Evolutionary conservation across 2,888 invertebrate species (phyloP), one percentile per base, ranked within the genome.

Genomic region (Taphrorychus bicolor): DNA sequence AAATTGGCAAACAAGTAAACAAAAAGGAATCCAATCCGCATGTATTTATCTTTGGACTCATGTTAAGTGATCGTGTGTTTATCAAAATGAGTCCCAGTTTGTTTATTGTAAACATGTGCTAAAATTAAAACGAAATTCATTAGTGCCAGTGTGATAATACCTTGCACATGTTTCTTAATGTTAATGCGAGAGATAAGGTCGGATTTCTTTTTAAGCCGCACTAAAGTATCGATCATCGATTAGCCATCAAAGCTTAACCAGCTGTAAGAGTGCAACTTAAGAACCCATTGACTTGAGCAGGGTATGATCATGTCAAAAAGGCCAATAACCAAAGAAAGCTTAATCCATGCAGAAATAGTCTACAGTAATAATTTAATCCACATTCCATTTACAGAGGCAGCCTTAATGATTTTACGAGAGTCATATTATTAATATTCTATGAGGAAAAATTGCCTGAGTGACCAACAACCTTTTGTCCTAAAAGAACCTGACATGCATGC

Each of bases 401-500:
- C 32, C 3, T 32, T 32, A 32, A 32, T 32, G 32, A 11, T 32
- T 32, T 9, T 32, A 32, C 11, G 32, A 32, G 32, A 9, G 32
- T 32, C 32, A 32, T 32, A 2, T 32, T 32, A 32, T 32, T 32
- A 32, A 32, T 32, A 32, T 32, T 32, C 32, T 32, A 11, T 32
- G 32, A 32, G 32, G 9, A 32, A 32, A 32, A 32, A 32, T 32
- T 32, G 32, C 32, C 32, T 32, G 9, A 32, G 32, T 32, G 32
- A 32, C 32, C 32, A 32, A 48, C 48, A 9, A 48, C 48, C 48
- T 48, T 48, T 48, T 48, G 48, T 48, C 19, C 48, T 48, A 45
- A 45, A 45, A 17, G 17, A 45, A 45, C 45, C 17, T 45, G 45
- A 45, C 45, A 45, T 45, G 42, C 42, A 57, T 42, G 41, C 57